phyloP scores from a whole-genome alignment of 2,113 vertebrate genomes.

The Myrmophylax atrothorax region DNA sequence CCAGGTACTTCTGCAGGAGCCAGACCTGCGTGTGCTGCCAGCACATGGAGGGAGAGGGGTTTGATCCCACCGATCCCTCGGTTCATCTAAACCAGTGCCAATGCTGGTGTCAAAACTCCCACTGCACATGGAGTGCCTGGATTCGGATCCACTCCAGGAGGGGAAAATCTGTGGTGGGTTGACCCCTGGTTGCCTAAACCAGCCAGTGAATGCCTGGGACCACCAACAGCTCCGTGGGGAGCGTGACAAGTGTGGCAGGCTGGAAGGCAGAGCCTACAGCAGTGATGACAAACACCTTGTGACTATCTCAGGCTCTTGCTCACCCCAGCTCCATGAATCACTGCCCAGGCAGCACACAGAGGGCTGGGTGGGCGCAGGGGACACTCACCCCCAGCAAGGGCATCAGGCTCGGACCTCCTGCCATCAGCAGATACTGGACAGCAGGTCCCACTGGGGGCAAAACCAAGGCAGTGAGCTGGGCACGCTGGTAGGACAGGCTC shows the following conservation, averaged over 20 bases:
- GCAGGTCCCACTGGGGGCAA: neutral
- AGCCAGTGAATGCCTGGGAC: neutral
- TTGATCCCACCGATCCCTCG: fast-evolving
- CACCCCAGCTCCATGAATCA: neutral
- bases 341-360: neutral
- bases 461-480: neutral
- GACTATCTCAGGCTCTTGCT: neutral
- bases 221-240: neutral
- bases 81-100: neutral
- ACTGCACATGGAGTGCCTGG: fast-evolving
- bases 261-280: neutral
- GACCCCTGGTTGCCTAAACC: neutral
- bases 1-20: neutral
- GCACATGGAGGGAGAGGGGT: fast-evolving
- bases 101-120: neutral
- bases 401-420: neutral
- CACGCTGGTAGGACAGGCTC: fast-evolving
- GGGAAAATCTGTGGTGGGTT: no score
- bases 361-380: neutral
- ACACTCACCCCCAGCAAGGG: neutral
- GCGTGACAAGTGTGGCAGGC: neutral
- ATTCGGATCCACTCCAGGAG: neutral
- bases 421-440: neutral
- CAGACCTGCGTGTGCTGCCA: neutral
- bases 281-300: neutral